Base-by-base conservation (phyloP, 2,888 invertebrate species). In the Mylabris sibirica region DNA sequence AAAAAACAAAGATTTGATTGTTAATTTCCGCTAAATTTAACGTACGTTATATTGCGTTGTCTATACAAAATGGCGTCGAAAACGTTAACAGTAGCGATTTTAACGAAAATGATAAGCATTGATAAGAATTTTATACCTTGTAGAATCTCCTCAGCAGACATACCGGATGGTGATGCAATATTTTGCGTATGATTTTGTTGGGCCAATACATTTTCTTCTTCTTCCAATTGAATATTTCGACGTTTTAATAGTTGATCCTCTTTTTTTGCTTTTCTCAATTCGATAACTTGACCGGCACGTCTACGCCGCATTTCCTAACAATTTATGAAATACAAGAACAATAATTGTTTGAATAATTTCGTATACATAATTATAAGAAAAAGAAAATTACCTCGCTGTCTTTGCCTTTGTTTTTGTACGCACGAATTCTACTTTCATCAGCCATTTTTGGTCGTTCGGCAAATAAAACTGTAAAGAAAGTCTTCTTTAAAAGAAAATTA, bases 161-260 rank as follows among this genome's bases (percentile, higher is more conserved):
- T 87, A 11, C 84, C 78, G 67, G 85, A 83, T 60, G 83, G 83
- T 3, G 83, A 81, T 12, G 79, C 71, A 0, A 84, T 81, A 76
- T 87, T 87, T 59, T 83, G 83, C 70, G 88, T 88, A 74, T 87
- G 88, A 70, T 88, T 88, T 74, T 87, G 88, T 64, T 87, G 79
- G 0, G 88, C 88, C 1, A 87, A 87, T 30, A 84, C 84, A 12
- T 30, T 30, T 8, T 87, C 85, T 59, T 88, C 87, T 17, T 87
- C 89, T 4, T 85, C 86, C 1, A 89, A 85, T 0, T 88, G 89
- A 75, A 98, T 89, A 76, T 98, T 97, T 66, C 98, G 88, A 22
- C 96, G 88, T 84, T 99, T 99, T 65, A 94, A 89, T 49, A 99
- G 86, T 82, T 97, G 97, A 77, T 98, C 97, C 84, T 98, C 97